These are phyloP conservation scores for Grammatotria lemairii DNA, from an alignment of 2,113 vertebrate genomes.

Conservation along the genomic window DNA sequence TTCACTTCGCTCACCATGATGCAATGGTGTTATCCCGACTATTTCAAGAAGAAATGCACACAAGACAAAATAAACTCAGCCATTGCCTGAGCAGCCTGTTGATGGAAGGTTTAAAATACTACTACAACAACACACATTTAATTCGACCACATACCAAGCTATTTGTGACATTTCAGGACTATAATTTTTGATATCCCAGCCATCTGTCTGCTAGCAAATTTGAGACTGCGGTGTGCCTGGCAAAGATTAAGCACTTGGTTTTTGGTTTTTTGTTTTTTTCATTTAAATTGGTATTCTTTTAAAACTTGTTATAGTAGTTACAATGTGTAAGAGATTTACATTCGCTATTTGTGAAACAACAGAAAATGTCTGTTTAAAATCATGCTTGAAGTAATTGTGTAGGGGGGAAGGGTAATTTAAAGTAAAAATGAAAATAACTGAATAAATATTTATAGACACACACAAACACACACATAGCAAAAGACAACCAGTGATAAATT, in stretches of 20 bases:
- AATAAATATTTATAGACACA: neutral
- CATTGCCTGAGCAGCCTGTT: neutral
- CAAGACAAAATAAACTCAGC: neutral
- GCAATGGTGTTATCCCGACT: neutral
- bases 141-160: neutral
- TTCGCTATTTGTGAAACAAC: neutral
- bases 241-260: neutral
- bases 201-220: slow-evolving; percentile 37
- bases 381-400: neutral
- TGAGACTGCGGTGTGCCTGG: slow-evolving; percentile 6
- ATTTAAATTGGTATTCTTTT: neutral
- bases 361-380: neutral
- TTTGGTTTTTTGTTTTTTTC: neutral
- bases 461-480: neutral
- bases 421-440: neutral
- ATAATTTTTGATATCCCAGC: neutral
- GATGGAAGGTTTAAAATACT: neutral
- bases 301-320: neutral
- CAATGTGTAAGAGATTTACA: neutral
- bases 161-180: neutral
- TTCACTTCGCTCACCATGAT: neutral
- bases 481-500: neutral
- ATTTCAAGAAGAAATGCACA: neutral
- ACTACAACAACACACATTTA: neutral
- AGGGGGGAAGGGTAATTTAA: neutral